These are phyloP conservation scores for Phaethornis superciliosus DNA, from an alignment of 2,113 vertebrate species.

Conservation along the genomic window DNA sequence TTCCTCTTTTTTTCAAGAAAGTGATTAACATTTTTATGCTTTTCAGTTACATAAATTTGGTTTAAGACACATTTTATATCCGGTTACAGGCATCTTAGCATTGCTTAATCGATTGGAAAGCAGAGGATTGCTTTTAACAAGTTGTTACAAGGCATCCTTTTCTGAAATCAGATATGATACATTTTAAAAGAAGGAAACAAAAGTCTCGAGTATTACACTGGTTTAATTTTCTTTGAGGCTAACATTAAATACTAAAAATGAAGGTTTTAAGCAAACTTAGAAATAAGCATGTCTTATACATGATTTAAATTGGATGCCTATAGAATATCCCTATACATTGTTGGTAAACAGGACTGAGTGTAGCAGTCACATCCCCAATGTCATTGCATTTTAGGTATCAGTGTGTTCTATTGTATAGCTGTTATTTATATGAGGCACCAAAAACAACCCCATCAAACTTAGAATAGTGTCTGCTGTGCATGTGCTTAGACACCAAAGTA, in stretches of 20 bases:
- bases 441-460: neutral
- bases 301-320: fast-evolving
- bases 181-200: neutral
- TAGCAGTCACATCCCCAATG: neutral
- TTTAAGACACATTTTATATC: neutral
- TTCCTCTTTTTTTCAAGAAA: neutral
- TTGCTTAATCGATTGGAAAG: neutral
- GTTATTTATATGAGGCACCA: neutral
- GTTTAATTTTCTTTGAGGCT: neutral
- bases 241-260: neutral
- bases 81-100: neutral
- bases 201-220: no score
- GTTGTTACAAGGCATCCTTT: neutral
- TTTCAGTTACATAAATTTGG: neutral
- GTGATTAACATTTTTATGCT: neutral
- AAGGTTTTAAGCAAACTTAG: neutral
- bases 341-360: neutral
- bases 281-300: neutral
- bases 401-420: neutral
- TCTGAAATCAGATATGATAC: neutral
- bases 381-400: neutral
- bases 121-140: neutral
- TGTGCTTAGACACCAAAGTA: neutral
- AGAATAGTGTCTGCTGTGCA: neutral
- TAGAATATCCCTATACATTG: neutral